Evolutionary conservation across 2,113 vertebrate genomes (phyloP), one percentile per base, ranked within the genome.

Genomic region (Orthonyx spaldingii): DNA sequence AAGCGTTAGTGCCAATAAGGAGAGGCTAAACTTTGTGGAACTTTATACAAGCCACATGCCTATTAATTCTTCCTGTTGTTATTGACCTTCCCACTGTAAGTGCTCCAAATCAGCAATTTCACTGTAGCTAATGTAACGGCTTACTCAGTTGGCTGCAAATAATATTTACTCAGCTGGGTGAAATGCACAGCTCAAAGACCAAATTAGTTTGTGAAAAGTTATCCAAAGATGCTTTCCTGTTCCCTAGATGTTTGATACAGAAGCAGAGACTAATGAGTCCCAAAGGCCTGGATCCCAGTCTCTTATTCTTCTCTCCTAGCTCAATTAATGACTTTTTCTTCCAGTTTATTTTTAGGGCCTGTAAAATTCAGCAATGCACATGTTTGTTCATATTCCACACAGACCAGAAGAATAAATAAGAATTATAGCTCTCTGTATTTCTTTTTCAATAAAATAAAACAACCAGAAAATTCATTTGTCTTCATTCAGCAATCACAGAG

Each of bases 191-290:
- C 79, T 90, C 85, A 81, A 90, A 89, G 59, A 90, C 39, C 68
- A 93, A 70, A 90, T 86, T 56, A 66, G 46, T 85, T 83, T 63
- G 33, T 63, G 79, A 92, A 90, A 92, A 52, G 60, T 81, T 92
- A 74, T 86, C 63, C 65, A 90, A 78, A 90, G 89, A 74, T 41
- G 56, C 56, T 90, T 94, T 84, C 42, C 35, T 79, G 26, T 75
- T 96, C 90, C 68, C 80, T 84, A 56, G 90, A 84, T 39, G 7
- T 69, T 90, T 89, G 28, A 46, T 75, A 72, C 64, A 89, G 53
- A 87, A 92, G n/a, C 53, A 86, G 47, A 80, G 56, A 94, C 68
- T 95, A 96, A 96, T 95, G 85, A 96, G 64, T 94, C 87, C 83
- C 87, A 66, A 78, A 88, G 79, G 93, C 52, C 79, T 3, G 2